A percentile compares a stretch with the other conserved stretches of the same genome.
Evolutionary conservation across 2,797 vertebrate genomes (phyloP).

Genomic region (Chelidonichthys spinosus): DNA sequence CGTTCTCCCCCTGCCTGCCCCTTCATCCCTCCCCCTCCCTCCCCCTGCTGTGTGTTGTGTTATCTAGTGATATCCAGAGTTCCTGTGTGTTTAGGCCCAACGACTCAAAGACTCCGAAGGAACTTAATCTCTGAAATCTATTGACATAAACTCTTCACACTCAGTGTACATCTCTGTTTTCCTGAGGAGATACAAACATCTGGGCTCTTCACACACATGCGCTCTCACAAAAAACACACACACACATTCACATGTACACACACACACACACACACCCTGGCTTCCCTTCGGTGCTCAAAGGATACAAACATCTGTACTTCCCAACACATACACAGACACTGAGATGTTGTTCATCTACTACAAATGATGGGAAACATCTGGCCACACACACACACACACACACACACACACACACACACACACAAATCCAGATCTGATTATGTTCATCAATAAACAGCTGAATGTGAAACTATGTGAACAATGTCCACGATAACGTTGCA

Average conservation of each 20-base stretch:
- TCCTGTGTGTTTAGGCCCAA: constrained; percentile 49
- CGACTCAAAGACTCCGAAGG: constrained; percentile 60
- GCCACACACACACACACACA: constrained; percentile 3
- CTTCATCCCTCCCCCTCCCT: too few relatives aligned
- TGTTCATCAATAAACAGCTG: too few relatives aligned
- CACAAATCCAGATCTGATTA: too few relatives aligned
- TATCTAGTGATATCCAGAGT: constrained; percentile 32
- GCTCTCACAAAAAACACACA: not conserved
- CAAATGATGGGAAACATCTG: too few relatives aligned
- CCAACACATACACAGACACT: not conserved
- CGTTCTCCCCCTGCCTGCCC: too few relatives aligned
- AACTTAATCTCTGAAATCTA: constrained; percentile 57
- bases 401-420: constrained; percentile 12
- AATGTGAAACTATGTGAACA: too few relatives aligned
- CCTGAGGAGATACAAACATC: constrained; percentile 58
- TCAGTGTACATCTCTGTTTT: constrained; percentile 46
- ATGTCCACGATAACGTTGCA: too few relatives aligned
- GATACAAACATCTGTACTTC: not conserved
- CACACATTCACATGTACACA: not conserved
- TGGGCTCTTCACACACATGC: constrained; percentile 27
- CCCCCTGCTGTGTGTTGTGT: constrained; percentile 20
- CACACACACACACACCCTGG: not conserved
- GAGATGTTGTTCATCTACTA: too few relatives aligned
- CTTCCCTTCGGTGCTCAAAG: not conserved
- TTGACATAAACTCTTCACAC: constrained; percentile 66